Evolutionary conservation across 2,888 invertebrate genomes (phyloP).

Genomic region (Polietes domitor): DNA sequence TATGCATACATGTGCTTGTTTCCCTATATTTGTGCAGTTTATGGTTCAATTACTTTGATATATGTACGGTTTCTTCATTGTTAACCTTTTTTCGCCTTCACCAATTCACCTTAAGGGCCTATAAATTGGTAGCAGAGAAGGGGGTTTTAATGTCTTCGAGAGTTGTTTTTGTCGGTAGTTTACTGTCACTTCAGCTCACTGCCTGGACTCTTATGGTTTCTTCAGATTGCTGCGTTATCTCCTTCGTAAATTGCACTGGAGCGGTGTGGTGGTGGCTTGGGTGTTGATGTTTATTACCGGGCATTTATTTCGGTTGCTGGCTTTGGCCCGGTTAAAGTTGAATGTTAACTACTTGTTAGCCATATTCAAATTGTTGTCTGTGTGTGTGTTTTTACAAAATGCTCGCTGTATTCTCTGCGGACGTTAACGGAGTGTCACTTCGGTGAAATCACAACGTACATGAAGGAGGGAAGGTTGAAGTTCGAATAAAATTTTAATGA

Average conservation of each 20-base stretch:
- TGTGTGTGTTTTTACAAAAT: no score
- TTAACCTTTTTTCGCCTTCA: not conserved
- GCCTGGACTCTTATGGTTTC: not conserved
- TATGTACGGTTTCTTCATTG: constrained; percentile 6
- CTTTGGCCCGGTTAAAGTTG: not conserved
- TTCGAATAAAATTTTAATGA: no score
- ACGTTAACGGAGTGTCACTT: no score
- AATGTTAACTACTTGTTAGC: not conserved
- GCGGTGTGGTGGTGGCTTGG: not conserved
- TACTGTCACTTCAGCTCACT: not conserved
- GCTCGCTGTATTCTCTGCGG: not conserved
- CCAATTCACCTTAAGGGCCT: not conserved
- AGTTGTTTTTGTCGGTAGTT: not conserved
- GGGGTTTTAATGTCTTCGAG: no score
- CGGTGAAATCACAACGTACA: no score
- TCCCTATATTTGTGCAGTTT: not conserved
- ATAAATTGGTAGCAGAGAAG: not conserved
- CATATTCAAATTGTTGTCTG: not conserved
- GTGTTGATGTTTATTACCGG: not conserved
- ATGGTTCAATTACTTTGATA: constrained; percentile 18
- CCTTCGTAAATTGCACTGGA: not conserved
- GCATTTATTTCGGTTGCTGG: not conserved
- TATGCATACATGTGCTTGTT: not conserved
- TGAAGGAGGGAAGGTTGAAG: no score
- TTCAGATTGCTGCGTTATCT: not conserved